Percentiles rank a stretch among this genome's conserved stretches.
Conservation (phyloP, 2,888 invertebrate species). For the Arrhopalites spinosus region DNA sequence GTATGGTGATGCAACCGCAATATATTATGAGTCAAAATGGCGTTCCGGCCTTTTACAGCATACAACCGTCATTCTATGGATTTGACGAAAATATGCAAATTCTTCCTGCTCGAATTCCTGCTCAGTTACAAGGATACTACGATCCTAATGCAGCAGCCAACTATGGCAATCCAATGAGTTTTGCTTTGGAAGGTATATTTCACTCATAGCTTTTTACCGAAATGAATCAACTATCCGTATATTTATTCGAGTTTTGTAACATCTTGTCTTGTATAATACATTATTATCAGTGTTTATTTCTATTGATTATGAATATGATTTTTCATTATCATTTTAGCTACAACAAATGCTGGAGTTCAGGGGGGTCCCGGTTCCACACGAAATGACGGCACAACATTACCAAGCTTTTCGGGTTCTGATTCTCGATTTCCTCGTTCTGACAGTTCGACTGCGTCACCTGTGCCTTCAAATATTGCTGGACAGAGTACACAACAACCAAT, state of each 20-base stretch:
- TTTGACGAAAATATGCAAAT: slow-evolving; percentile 54
- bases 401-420: slow-evolving; percentile 53
- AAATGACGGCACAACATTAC: slow-evolving; percentile 53
- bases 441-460: slow-evolving; percentile 56
- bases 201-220: not conserved
- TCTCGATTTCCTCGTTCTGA: slow-evolving; percentile 54
- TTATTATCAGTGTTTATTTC: no score
- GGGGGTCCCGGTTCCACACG: slow-evolving; percentile 49
- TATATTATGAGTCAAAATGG: slow-evolving; percentile 53
- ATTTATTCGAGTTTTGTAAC: no score
- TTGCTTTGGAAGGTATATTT: slow-evolving; percentile 39
- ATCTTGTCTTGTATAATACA: no score
- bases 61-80: slow-evolving; percentile 53
- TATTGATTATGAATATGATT: no score
- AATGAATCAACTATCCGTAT: no score
- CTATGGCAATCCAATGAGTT: slow-evolving; percentile 41
- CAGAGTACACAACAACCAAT: slow-evolving; percentile 52
- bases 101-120: slow-evolving; percentile 52
- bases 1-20: slow-evolving; percentile 53
- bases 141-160: slow-evolving; percentile 45
- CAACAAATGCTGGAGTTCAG: slow-evolving; percentile 44
- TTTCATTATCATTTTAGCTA: slow-evolving; percentile 35
- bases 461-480: slow-evolving; percentile 56
- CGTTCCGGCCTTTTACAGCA: slow-evolving; percentile 47
- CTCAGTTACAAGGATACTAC: slow-evolving; percentile 53